Percentiles rank a stretch among this genome's conserved stretches.
Evolutionary conservation across 2,797 vertebrate species (phyloP).

Genomic region (Morus bassanus): DNA sequence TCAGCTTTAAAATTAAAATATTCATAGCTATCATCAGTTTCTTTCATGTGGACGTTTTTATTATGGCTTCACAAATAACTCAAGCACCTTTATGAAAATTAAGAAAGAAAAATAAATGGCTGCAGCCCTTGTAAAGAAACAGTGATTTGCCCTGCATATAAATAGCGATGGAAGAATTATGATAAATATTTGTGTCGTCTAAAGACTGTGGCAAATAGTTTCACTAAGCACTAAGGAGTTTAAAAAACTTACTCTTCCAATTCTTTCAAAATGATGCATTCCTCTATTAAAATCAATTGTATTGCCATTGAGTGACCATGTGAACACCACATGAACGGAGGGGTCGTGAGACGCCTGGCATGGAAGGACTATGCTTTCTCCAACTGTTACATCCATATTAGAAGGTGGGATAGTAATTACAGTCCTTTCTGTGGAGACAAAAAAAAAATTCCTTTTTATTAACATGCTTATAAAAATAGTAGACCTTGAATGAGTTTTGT

Average conservation of each 20-base stretch:
- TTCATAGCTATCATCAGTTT: constrained; percentile 44
- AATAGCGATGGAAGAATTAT: neutral
- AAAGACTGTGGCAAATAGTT: neutral
- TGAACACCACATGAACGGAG: constrained; percentile 79
- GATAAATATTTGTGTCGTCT: neutral
- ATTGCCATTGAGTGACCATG: constrained; percentile 86
- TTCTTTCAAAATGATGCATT: constrained; percentile 84
- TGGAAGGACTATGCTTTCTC: constrained; percentile 87
- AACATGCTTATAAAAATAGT: neutral
- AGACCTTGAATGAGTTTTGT: neutral
- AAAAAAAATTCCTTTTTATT: neutral
- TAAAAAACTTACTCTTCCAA: constrained; percentile 82
- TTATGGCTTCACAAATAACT: constrained; percentile 52
- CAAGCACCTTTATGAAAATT: constrained; percentile 27
- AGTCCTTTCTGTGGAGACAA: constrained; percentile 79
- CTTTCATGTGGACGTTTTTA: constrained; percentile 41
- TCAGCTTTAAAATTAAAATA: constrained; percentile 60
- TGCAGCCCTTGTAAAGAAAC: constrained; percentile 10
- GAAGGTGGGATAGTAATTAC: constrained; percentile 79
- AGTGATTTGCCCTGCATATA: constrained; percentile 1
- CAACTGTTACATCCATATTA: constrained; percentile 83
- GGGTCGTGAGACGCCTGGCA: constrained; percentile 86
- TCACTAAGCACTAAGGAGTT: neutral
- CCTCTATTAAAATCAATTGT: constrained; percentile 80
- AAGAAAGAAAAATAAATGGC: constrained; percentile 50